phyloP scores from a whole-genome alignment of 2,888 invertebrate species.

The Drosophila anomalata region DNA sequence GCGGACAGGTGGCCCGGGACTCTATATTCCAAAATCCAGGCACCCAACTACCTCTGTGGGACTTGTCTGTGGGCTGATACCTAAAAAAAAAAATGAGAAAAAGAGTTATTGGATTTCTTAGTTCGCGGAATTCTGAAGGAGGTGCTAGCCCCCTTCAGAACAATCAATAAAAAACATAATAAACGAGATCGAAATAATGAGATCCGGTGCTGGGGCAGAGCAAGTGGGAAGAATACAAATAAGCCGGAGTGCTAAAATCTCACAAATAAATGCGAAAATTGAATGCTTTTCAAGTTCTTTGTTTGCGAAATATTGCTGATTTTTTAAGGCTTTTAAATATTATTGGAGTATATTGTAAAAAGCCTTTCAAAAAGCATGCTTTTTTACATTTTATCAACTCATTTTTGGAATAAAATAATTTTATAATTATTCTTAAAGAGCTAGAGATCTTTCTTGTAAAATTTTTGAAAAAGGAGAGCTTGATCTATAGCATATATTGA shows the following conservation, averaged over 20 bases:
- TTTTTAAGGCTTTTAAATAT: too few relatives aligned
- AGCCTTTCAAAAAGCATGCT: too few relatives aligned
- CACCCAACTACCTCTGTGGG: conserved; percentile 10
- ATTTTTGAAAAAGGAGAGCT: too few relatives aligned
- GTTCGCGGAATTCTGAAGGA: neutral
- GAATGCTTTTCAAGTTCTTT: too few relatives aligned
- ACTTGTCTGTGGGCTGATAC: conserved; percentile 60
- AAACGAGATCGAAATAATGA: conserved; percentile 7
- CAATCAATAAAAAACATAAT: conserved; percentile 1
- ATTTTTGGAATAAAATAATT: too few relatives aligned
- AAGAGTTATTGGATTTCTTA: conserved; percentile 32
- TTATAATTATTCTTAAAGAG: too few relatives aligned
- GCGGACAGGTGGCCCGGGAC: conserved; percentile 52
- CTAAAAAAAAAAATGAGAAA: neutral
- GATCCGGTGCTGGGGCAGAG: neutral
- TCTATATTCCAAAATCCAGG: conserved; percentile 5
- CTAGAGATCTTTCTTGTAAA: too few relatives aligned
- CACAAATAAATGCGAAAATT: neutral
- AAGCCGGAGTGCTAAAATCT: neutral
- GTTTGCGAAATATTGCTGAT: too few relatives aligned
- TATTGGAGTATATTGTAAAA: too few relatives aligned
- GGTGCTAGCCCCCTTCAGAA: conserved; percentile 4
- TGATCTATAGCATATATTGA: too few relatives aligned
- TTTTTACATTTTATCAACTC: too few relatives aligned
- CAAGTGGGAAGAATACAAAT: neutral